Percentiles rank a stretch among this genome's conserved stretches.
These are phyloP conservation scores for Andrena minutula DNA, from an alignment of 2,888 invertebrate genomes.

Conservation along the genomic window DNA sequence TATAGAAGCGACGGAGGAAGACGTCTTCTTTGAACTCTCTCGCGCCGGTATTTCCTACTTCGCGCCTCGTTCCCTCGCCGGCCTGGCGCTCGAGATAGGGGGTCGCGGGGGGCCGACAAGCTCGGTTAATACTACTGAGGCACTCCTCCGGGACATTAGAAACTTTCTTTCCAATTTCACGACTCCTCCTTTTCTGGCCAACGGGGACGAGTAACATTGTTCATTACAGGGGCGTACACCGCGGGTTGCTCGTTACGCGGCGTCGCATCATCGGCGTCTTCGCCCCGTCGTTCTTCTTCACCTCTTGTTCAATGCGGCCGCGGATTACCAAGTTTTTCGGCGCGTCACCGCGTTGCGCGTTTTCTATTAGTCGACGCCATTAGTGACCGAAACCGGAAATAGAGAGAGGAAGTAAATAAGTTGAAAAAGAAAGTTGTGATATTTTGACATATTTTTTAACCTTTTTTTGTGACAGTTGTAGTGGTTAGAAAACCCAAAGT, in stretches of 20 bases:
- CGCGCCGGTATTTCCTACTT: slow-evolving; percentile 54
- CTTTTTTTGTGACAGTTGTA: too few relatives aligned
- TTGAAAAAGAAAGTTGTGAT: too few relatives aligned
- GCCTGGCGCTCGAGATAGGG: not conserved
- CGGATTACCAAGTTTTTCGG: slow-evolving; percentile 1
- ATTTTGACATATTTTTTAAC: too few relatives aligned
- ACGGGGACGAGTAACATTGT: slow-evolving; percentile 44
- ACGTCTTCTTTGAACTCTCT: slow-evolving; percentile 48
- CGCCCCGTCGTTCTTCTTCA: not conserved
- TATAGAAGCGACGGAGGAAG: slow-evolving; percentile 28
- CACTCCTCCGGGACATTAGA: slow-evolving; percentile 52
- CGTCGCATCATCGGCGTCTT: slow-evolving; percentile 5
- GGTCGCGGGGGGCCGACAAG: slow-evolving; percentile 40
- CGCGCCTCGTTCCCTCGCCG: slow-evolving; percentile 11
- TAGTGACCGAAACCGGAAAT: too few relatives aligned
- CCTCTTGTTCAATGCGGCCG: slow-evolving; percentile 1
- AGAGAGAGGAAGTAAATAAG: too few relatives aligned
- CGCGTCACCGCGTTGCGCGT: not conserved
- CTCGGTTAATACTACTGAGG: slow-evolving; percentile 45
- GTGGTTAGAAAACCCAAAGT: too few relatives aligned
- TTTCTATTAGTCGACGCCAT: too few relatives aligned
- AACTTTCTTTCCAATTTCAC: slow-evolving; percentile 62
- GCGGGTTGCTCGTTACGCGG: slow-evolving; percentile 7
- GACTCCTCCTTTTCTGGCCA: slow-evolving; percentile 52
- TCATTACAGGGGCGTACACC: slow-evolving; percentile 23